phyloP scores from a whole-genome alignment of 2,113 vertebrate species.

The Danio rerio region DNA sequence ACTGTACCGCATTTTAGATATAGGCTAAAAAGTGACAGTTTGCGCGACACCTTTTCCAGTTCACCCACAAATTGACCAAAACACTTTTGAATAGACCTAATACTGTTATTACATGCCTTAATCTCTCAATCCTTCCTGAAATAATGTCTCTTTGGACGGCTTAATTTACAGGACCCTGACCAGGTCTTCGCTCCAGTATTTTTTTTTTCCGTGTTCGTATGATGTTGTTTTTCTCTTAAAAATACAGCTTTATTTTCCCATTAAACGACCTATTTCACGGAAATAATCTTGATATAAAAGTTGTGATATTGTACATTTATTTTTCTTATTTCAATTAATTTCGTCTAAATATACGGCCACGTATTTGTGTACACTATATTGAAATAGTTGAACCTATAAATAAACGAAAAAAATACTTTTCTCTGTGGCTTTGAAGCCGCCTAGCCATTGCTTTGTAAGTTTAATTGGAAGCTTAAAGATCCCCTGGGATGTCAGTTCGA shows the following conservation, averaged over 20 bases:
- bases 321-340: neutral
- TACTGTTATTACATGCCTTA: slow-evolving; percentile 85
- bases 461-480: neutral
- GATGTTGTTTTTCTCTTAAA: too few species aligned
- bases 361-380: neutral
- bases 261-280: too few species aligned
- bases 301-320: neutral
- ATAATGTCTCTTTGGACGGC: slow-evolving; percentile 82
- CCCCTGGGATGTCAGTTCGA: neutral
- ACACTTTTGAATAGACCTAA: slow-evolving; percentile 75
- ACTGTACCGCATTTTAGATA: neutral
- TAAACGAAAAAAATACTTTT: neutral
- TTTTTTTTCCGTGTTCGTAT: too few species aligned
- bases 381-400: neutral
- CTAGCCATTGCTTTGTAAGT: neutral
- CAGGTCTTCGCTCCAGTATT: slow-evolving; percentile 66
- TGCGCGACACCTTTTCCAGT: slow-evolving; percentile 46
- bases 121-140: slow-evolving; percentile 83
- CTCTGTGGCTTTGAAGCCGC: neutral
- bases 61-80: slow-evolving; percentile 68
- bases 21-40: slow-evolving; percentile 19
- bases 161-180: slow-evolving; percentile 79
- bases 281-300: too few species aligned
- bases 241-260: too few species aligned
- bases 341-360: too few species aligned